phyloP scores from a whole-genome alignment of 1,140 invertebrate genomes.

The Lasioglossum baleicum region DNA sequence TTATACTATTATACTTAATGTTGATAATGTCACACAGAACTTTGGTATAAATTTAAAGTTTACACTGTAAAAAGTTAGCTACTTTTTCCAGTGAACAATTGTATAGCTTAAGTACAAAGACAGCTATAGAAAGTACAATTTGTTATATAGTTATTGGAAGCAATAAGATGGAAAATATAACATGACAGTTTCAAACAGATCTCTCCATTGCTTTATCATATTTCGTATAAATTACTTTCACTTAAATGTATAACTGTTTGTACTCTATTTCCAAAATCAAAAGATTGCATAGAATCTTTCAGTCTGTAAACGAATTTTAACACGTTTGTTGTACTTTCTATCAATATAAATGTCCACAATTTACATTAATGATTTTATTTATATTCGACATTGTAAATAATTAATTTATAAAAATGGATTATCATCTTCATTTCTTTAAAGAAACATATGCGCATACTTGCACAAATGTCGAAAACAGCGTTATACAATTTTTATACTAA shows the following conservation, averaged over 20 bases:
- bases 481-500: slow-evolving; percentile 24
- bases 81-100: slow-evolving; percentile 10
- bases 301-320: no score
- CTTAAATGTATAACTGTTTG: slow-evolving; percentile 23
- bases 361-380: no score
- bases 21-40: slow-evolving; percentile 40
- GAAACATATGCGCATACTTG: no score
- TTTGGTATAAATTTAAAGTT: slow-evolving; percentile 53
- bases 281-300: no score
- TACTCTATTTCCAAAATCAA: slow-evolving; percentile 2
- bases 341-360: no score
- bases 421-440: background rate
- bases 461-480: slow-evolving; percentile 4
- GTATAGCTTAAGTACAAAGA: slow-evolving; percentile 26
- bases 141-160: background rate
- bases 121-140: slow-evolving; percentile 35
- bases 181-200: background rate
- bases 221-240: background rate
- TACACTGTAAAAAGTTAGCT: slow-evolving; percentile 36
- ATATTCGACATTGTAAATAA: no score
- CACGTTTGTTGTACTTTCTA: no score
- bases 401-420: background rate
- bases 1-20: slow-evolving; percentile 31
- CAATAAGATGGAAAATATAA: slow-evolving; percentile 9
- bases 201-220: background rate